phyloP scores from a whole-genome alignment of 2,797 vertebrate species.

The Sciaenops ocellatus region DNA sequence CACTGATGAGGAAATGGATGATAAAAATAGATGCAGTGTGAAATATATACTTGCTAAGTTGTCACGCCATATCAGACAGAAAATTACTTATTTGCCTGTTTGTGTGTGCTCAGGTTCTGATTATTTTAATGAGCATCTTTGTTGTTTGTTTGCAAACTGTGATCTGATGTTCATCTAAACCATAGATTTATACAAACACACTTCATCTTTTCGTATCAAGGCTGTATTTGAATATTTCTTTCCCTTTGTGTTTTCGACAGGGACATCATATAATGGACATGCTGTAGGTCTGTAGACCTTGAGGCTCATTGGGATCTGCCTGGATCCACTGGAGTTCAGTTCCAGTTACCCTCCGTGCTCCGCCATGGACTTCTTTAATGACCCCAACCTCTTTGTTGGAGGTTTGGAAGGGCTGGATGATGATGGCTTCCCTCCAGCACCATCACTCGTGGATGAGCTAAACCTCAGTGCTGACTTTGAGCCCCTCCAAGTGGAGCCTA shows the following conservation, averaged over 20 bases:
- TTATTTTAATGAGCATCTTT: background rate
- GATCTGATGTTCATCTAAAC: slow-evolving; percentile 1
- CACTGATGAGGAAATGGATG: background rate
- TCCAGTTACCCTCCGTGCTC: slow-evolving; percentile 86
- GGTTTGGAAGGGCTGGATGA: slow-evolving; percentile 94
- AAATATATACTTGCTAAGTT: background rate
- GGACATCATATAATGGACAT: slow-evolving; percentile 81
- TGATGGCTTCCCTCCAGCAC: slow-evolving; percentile 92
- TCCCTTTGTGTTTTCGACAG: slow-evolving; percentile 71
- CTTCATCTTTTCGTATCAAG: slow-evolving; percentile 3
- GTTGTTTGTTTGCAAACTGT: slow-evolving; percentile 4
- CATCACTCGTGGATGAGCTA: slow-evolving; percentile 96
- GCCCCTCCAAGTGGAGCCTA: slow-evolving; percentile 92
- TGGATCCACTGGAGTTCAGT: slow-evolving; percentile 79
- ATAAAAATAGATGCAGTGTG: background rate
- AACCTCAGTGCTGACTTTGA: slow-evolving; percentile 95
- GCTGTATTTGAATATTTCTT: slow-evolving; percentile 20
- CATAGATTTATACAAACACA: background rate
- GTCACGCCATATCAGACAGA: slow-evolving; percentile 4
- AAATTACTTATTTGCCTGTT: background rate
- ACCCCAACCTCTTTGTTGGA: slow-evolving; percentile 95
- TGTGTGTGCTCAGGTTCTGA: background rate
- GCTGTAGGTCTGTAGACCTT: slow-evolving; percentile 80
- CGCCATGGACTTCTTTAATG: slow-evolving; percentile 98
- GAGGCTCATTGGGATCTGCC: slow-evolving; percentile 80